Conservation (phyloP, 2,888 invertebrate species). For the Anthrax anthrax region DNA sequence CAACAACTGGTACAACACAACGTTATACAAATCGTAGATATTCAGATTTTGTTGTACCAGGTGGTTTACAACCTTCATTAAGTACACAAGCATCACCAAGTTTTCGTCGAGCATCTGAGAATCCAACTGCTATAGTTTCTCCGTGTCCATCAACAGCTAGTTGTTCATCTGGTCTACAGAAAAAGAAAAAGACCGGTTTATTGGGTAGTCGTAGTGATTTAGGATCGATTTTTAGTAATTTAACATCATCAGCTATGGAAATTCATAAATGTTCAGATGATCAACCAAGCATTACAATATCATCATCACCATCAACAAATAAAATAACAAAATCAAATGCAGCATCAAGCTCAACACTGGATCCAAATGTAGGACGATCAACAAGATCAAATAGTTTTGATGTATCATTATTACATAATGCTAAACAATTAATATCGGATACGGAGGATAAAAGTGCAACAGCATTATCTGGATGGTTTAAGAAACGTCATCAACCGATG, state of each 20-base stretch:
- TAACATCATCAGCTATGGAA: conserved; percentile 69
- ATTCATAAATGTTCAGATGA: conserved; percentile 56
- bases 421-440: conserved; percentile 31
- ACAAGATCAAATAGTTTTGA: conserved; percentile 76
- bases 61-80: conserved; percentile 1
- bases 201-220: conserved; percentile 72
- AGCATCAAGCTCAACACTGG: conserved; percentile 21
- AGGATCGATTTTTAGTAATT: conserved; percentile 50
- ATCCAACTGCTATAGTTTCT: conserved; percentile 40
- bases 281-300: conserved; percentile 23
- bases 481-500: conserved; percentile 63
- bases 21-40: conserved; percentile 51
- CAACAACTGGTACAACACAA: conserved; percentile 36
- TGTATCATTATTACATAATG: conserved; percentile 51
- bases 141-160: conserved; percentile 21
- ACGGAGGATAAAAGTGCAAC: conserved; percentile 37
- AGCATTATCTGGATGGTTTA: conserved; percentile 58
- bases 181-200: conserved; percentile 40
- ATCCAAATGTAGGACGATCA: conserved; percentile 36
- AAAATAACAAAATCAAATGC: conserved; percentile 16
- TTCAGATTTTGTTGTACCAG: conserved; percentile 50
- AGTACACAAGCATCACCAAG: conserved; percentile 43
- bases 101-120: conserved; percentile 55
- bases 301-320: conserved; percentile 11
- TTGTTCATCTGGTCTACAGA: conserved; percentile 20